These are phyloP conservation scores for Okapia johnstoni DNA, from an alignment of 2,113 vertebrate genomes.

Conservation along the genomic window DNA sequence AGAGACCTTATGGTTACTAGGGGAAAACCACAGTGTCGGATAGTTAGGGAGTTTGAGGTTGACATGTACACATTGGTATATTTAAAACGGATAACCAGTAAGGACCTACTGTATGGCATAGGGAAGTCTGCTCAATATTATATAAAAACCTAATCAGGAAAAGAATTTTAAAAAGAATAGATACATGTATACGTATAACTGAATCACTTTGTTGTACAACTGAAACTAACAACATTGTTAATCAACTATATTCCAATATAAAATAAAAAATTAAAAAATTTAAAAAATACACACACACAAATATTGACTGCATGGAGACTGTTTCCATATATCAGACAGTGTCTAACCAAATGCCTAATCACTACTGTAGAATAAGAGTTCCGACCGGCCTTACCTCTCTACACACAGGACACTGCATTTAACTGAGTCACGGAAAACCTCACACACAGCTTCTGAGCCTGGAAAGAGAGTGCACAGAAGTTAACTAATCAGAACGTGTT, in stretches of 20 bases:
- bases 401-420: neutral
- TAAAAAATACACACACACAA: neutral
- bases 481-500: conserved; percentile 6
- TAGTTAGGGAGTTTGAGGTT: neutral
- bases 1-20: neutral
- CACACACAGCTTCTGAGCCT: neutral
- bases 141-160: neutral
- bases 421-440: neutral
- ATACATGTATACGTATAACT: neutral
- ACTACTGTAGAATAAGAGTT: neutral
- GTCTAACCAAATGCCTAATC: conserved; percentile 16
- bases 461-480: neutral
- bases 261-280: neutral
- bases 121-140: neutral
- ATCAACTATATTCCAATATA: neutral
- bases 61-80: neutral
- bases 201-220: neutral
- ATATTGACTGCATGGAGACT: neutral
- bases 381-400: neutral
- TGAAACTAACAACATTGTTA: neutral
- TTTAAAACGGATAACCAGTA: neutral
- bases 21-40: accelerated
- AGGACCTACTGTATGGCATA: neutral
- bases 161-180: neutral
- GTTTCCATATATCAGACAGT: neutral